Conservation (phyloP, 2,797 vertebrate genomes). For the Cercopithecus hamlyni region DNA sequence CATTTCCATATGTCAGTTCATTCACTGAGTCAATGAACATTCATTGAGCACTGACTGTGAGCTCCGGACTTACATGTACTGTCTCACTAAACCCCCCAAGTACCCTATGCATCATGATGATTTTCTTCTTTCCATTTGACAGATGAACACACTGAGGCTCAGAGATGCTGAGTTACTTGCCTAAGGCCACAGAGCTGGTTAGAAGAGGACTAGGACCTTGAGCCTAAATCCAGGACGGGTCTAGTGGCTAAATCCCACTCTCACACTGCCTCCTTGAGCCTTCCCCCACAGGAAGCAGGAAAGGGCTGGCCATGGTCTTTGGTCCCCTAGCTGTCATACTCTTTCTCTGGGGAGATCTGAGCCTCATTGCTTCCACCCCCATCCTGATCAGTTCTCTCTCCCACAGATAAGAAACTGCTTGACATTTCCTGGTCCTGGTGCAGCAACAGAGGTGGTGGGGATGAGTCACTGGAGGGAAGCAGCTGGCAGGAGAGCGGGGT, state of each 20-base stretch:
- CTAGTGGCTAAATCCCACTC: neutral
- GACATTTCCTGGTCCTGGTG: neutral
- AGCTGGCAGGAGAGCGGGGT: neutral
- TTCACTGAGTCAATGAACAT: neutral
- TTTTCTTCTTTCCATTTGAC: neutral
- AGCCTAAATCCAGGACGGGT: neutral
- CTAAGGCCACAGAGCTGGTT: neutral
- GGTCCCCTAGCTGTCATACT: neutral
- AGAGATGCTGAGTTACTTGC: neutral
- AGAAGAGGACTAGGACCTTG: neutral
- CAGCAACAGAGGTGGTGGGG: neutral
- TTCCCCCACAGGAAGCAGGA: neutral
- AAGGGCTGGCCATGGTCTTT: neutral
- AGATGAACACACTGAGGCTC: neutral
- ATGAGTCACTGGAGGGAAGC: neutral
- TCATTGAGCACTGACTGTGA: neutral
- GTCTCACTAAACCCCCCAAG: neutral
- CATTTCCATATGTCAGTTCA: neutral
- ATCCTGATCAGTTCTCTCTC: neutral
- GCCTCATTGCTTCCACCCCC: neutral
- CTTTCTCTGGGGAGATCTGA: neutral
- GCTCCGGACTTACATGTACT: neutral
- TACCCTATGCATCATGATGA: neutral
- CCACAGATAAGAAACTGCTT: neutral
- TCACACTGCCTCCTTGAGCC: neutral